Base-by-base conservation (phyloP, 2,113 vertebrate genomes). In the Protobothrops mucrosquamatus region DNA sequence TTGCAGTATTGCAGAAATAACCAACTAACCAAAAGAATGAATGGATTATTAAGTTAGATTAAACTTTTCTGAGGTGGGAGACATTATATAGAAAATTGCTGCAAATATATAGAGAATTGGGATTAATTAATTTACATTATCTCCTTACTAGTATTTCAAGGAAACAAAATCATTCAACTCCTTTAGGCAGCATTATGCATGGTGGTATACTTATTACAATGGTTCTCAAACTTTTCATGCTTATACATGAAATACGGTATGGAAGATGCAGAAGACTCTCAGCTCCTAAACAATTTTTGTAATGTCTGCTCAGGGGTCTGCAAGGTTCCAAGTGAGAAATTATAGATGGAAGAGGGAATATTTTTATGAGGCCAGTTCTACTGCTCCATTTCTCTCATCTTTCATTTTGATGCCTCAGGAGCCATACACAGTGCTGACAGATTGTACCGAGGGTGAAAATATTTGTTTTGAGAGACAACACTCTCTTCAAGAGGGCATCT, bases 101-200 rank as follows among this genome's bases (percentile, higher is more conserved):
- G 56, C 15, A 89, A 92, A 85, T 91, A 64, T 69, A 11, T 52
- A 85, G 87, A 89, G 26, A 11, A 89, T 88, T 56, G 10, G 39
- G 86, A 86, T 93, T 87, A 64, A 61, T 91, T 88, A 85, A 89
- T 92, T 86, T 2, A 23, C 55, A 29, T 89, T 23, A n/a, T 29
- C 54, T 18, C 23, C 52, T 86, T 59, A 2, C 23, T 85, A 85
- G 23, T 22, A 34, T 93, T 85, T 93, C 90, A 89, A 64, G 88
- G 74, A 86, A 91, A 89, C 34, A 15, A 59, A 61, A 23, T 54
- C 56, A 59, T 89, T 91, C 57, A 29, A 85, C 7, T 23, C 54
- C 54, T 61, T 54, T 91, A 22, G 34, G 86, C n/a, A 39, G 46
- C 39, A 85, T 51, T 91, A 85, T 54, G 15, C 81, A 86, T 57